phyloP scores from a whole-genome alignment of 2,888 invertebrate genomes.

The Drosophila affinis region DNA sequence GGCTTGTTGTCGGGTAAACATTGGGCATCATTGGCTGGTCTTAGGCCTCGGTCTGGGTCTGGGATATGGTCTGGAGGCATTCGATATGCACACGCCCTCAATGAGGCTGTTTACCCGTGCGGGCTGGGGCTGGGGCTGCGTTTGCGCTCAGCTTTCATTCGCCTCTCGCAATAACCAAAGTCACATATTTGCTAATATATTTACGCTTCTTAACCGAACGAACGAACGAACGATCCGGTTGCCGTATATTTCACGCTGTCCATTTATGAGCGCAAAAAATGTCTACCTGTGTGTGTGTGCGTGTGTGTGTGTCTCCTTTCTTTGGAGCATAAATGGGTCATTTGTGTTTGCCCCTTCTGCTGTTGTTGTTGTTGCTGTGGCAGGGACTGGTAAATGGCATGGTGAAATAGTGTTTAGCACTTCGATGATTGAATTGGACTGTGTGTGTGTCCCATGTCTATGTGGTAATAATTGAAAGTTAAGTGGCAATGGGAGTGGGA shows the following conservation, averaged over 20 bases:
- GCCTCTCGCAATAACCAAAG: slow-evolving; percentile 58
- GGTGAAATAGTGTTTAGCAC: slow-evolving; percentile 70
- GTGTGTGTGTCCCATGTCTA: slow-evolving; percentile 11
- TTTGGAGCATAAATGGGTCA: slow-evolving; percentile 63
- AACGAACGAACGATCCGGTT: slow-evolving; percentile 67
- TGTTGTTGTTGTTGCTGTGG: neutral
- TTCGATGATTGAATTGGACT: slow-evolving; percentile 37
- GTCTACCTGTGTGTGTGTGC: slow-evolving; percentile 1
- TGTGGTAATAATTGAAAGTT: slow-evolving; percentile 45
- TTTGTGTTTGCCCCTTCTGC: slow-evolving; percentile 51
- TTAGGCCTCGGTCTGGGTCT: slow-evolving; percentile 5
- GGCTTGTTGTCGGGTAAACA: slow-evolving; percentile 54
- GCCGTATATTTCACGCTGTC: slow-evolving; percentile 55
- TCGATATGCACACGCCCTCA: slow-evolving; percentile 60
- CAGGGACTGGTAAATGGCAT: slow-evolving; percentile 18
- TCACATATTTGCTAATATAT: slow-evolving; percentile 76
- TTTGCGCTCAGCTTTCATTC: slow-evolving; percentile 59
- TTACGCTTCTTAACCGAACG: slow-evolving; percentile 48
- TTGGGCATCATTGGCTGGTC: slow-evolving; percentile 73
- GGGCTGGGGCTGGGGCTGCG: neutral
- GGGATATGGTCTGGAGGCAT: slow-evolving; percentile 18
- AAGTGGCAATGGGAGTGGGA: slow-evolving; percentile 12
- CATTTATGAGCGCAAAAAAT: slow-evolving; percentile 45
- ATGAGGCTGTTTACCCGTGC: slow-evolving; percentile 42
- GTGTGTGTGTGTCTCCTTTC: slow-evolving; percentile 13